A percentile compares a stretch with the other conserved stretches of the same genome.
phyloP scores from a whole-genome alignment of 2,888 invertebrate genomes.

The Pristionchus entomophagus region DNA sequence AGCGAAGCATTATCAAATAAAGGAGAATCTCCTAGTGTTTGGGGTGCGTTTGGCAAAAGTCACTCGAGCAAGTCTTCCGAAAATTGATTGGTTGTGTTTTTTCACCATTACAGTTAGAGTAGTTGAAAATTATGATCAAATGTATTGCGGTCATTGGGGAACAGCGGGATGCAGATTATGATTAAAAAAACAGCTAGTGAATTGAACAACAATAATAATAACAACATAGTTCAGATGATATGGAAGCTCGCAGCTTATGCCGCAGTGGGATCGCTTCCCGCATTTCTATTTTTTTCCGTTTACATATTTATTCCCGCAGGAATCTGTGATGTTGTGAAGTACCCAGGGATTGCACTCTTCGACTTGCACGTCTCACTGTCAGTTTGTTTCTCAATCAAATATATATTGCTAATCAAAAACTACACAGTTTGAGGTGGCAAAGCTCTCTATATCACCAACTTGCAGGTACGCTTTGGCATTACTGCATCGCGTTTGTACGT shows the following conservation, averaged over 20 bases:
- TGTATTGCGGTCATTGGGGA: no score
- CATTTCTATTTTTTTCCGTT: not conserved
- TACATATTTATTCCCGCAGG: not conserved
- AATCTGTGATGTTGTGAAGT: not conserved
- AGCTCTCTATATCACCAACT: not conserved
- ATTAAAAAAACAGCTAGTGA: no score
- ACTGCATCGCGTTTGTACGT: not conserved
- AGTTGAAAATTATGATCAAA: no score
- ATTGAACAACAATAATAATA: no score
- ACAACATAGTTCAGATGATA: slow-evolving; percentile 3
- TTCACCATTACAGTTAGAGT: no score
- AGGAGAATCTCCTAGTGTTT: not conserved
- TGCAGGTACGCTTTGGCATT: not conserved
- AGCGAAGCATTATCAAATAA: not conserved
- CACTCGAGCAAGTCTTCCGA: no score
- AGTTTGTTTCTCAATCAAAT: no score
- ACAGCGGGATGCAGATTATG: no score
- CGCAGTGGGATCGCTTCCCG: not conserved
- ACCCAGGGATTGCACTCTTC: not conserved
- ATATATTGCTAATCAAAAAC: no score
- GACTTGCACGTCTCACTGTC: not conserved
- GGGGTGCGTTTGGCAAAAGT: not conserved
- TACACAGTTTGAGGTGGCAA: no score
- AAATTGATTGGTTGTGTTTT: no score
- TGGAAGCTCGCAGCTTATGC: not conserved